A percentile compares a stretch with the other conserved stretches of the same genome.
Evolutionary conservation across 2,888 invertebrate genomes (phyloP).

Genomic region (Leptura quadrifasciata): DNA sequence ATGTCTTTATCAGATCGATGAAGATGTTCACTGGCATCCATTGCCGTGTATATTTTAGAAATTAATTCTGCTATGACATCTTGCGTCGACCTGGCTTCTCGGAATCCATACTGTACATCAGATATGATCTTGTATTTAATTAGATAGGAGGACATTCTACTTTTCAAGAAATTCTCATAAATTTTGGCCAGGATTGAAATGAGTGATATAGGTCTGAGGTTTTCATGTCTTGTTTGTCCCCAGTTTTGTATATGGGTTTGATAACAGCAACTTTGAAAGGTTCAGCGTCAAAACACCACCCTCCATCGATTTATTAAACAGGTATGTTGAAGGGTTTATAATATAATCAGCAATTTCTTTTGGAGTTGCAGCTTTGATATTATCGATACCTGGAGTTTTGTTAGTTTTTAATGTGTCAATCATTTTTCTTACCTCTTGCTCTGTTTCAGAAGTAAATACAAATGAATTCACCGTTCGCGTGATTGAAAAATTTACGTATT

Average conservation of each 20-base stretch:
- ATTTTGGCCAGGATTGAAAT: too few species aligned
- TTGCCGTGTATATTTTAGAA: too few species aligned
- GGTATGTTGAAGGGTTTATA: background rate
- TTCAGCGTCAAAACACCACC: background rate
- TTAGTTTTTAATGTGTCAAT: background rate
- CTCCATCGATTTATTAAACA: background rate
- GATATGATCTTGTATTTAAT: too few species aligned
- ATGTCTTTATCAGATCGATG: too few species aligned
- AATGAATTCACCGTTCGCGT: background rate
- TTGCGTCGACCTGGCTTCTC: too few species aligned
- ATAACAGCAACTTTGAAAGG: background rate
- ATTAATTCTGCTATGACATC: too few species aligned
- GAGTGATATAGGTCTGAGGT: background rate
- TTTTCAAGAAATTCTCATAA: too few species aligned
- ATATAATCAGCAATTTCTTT: background rate
- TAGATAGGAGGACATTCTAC: too few species aligned
- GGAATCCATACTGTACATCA: too few species aligned
- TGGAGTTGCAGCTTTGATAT: background rate
- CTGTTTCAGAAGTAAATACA: background rate
- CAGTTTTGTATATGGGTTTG: background rate
- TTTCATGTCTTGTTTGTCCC: background rate
- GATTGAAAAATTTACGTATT: too few species aligned
- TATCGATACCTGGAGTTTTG: background rate
- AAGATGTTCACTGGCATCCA: too few species aligned
- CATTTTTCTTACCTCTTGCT: background rate